These are phyloP conservation scores for Doris montereyensis DNA, from an alignment of 2,888 invertebrate genomes.

Conservation along the genomic window DNA sequence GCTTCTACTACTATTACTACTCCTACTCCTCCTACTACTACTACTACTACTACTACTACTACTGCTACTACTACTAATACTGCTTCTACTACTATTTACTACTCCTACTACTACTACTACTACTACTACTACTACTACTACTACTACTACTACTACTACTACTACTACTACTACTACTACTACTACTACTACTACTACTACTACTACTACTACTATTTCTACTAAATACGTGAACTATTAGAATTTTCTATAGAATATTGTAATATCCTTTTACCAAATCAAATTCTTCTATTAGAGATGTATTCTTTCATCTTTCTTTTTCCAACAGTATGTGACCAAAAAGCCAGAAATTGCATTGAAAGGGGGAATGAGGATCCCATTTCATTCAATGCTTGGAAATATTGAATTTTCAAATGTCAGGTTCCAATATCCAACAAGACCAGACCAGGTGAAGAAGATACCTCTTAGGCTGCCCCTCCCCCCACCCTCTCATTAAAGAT, in stretches of 20 bases:
- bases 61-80: no score
- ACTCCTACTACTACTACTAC: no score
- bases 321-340: conserved; percentile 57
- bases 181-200: conserved; percentile 22
- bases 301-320: conserved; percentile 4
- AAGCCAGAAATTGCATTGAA: conserved; percentile 53
- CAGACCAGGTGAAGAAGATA: conserved; percentile 78
- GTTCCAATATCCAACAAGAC: conserved; percentile 91
- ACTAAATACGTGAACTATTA: not conserved
- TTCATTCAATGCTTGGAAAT: conserved; percentile 65
- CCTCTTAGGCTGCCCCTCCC: no score
- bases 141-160: conserved; percentile 29
- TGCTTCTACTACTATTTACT: no score
- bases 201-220: conserved; percentile 3
- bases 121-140: conserved; percentile 32
- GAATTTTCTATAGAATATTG: no score
- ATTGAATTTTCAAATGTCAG: conserved; percentile 88
- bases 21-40: no score
- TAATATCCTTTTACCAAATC: no score
- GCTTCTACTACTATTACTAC: no score
- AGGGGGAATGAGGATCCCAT: conserved; percentile 72
- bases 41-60: no score
- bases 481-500: no score
- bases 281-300: no score
- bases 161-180: conserved; percentile 26